Evolutionary conservation across 1,140 invertebrate genomes (phyloP).

Genomic region (Calephelis virginiensis): DNA sequence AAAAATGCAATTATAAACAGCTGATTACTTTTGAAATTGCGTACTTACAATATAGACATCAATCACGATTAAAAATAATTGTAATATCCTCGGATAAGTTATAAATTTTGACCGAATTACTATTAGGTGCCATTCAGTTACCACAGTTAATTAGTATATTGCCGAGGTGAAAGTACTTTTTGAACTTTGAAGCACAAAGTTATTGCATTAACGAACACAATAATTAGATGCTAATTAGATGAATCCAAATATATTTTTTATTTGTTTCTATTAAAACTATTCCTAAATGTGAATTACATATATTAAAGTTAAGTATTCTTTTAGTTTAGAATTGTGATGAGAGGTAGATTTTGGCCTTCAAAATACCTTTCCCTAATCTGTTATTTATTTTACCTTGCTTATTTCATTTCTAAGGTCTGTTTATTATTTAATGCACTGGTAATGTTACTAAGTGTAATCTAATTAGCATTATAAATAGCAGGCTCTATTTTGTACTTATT

Average conservation of each 20-base stretch:
- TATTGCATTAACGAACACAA: background rate
- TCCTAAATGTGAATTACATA: no score
- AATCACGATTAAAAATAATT: background rate
- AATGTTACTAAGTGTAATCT: no score
- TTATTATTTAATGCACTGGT: no score
- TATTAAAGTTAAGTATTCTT: no score
- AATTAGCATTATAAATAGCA: no score
- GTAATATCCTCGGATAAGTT: background rate
- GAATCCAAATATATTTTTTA: background rate
- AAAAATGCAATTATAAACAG: conserved; percentile 16
- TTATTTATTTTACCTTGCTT: no score
- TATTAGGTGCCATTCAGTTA: background rate
- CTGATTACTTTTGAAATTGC: conserved; percentile 11
- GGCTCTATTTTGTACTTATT: no score
- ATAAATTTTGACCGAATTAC: background rate
- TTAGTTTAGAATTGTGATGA: no score
- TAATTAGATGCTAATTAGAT: background rate
- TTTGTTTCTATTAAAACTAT: background rate
- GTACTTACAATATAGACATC: no score
- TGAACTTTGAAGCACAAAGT: background rate
- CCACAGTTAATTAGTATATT: background rate
- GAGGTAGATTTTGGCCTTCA: no score
- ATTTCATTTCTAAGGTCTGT: no score
- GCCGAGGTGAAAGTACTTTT: conserved; percentile 11
- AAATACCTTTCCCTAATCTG: no score